A percentile compares a stretch with the other conserved stretches of the same genome.
These are phyloP conservation scores for Aplysia californica DNA, from an alignment of 1,140 invertebrate genomes.

Conservation along the genomic window DNA sequence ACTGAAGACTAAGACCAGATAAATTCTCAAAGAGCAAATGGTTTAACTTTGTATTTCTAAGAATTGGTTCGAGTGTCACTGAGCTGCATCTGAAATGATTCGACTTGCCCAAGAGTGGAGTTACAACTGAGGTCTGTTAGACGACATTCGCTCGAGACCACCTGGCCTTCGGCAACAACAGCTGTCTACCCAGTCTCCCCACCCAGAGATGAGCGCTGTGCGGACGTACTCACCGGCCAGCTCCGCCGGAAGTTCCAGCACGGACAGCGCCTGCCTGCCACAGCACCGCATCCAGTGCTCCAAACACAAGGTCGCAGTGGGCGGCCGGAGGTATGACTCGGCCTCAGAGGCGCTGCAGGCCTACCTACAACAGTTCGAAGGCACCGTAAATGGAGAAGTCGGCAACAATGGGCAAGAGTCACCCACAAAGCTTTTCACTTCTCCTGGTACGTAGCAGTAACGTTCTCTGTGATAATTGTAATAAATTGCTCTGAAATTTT, in stretches of 20 bases:
- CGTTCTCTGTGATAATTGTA: background rate
- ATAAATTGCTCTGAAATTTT: background rate
- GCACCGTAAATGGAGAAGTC: constrained; percentile 22
- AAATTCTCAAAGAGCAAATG: too few species aligned
- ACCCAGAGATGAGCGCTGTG: background rate
- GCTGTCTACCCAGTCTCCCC: background rate
- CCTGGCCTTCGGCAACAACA: background rate
- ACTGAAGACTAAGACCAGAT: too few species aligned
- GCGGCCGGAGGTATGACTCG: constrained; percentile 40
- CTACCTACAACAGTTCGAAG: constrained; percentile 49
- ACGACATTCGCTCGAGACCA: background rate
- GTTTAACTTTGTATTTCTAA: too few species aligned
- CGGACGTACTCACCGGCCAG: background rate
- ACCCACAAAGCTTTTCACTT: too few species aligned
- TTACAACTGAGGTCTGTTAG: background rate
- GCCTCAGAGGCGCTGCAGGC: constrained; percentile 49
- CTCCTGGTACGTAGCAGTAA: too few species aligned
- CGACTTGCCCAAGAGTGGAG: background rate
- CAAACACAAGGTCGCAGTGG: constrained; percentile 38
- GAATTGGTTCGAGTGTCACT: background rate
- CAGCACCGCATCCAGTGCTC: constrained; percentile 6
- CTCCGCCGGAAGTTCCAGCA: background rate
- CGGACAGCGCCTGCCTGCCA: background rate
- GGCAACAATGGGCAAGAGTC: background rate
- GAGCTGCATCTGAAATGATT: too few species aligned